Percentiles rank a stretch among this genome's conserved stretches.
phyloP scores from a whole-genome alignment of 2,113 vertebrate species.

The Rhea americana region DNA sequence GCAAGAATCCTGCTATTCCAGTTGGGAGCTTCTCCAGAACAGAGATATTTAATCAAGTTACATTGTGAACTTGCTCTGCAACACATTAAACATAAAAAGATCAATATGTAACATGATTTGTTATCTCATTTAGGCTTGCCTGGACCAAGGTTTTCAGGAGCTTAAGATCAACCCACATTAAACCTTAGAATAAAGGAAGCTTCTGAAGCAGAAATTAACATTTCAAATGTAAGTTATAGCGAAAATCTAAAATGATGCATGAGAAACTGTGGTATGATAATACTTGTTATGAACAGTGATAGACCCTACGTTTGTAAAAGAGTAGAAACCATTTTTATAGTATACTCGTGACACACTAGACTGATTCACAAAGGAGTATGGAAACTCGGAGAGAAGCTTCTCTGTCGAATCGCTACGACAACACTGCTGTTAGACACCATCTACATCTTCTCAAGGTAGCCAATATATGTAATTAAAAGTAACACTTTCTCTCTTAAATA shows the following conservation, averaged over 20 bases:
- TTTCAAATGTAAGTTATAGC: neutral
- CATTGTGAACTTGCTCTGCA: slow-evolving; percentile 45
- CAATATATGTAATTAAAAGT: neutral
- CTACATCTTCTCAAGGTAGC: neutral
- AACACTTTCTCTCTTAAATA: neutral
- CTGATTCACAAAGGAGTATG: neutral
- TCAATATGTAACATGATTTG: slow-evolving; percentile 49
- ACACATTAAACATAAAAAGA: slow-evolving; percentile 28
- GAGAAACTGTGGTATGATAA: neutral
- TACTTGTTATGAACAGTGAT: rapidly evolving
- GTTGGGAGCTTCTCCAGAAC: slow-evolving; percentile 50
- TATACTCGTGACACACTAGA: neutral
- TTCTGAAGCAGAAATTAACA: neutral
- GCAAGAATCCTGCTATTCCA: slow-evolving; percentile 63
- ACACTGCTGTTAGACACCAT: neutral
- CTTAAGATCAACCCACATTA: neutral
- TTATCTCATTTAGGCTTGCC: neutral
- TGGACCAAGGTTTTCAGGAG: neutral
- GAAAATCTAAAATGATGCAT: neutral
- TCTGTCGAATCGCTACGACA: neutral
- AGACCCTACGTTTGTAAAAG: neutral
- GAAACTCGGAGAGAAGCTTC: neutral
- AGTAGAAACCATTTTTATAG: neutral
- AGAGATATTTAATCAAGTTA: slow-evolving; percentile 33
- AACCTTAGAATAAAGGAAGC: neutral